Base-by-base conservation (phyloP, 2,888 invertebrate genomes). In the Hemicrepidius hirtus region DNA sequence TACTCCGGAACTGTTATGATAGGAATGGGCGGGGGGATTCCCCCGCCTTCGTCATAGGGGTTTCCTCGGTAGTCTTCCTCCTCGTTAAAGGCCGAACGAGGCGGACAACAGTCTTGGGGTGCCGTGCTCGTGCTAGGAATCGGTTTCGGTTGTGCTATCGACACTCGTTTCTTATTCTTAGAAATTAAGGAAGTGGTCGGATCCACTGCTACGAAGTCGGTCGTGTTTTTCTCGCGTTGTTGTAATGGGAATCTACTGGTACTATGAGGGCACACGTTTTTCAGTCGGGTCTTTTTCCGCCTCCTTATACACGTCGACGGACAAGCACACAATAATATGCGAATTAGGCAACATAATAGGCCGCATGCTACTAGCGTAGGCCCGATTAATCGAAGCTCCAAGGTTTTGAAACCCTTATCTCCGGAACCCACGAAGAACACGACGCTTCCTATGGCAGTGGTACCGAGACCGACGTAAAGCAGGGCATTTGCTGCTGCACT, bases 391-490 rank as follows among this genome's bases (percentile, higher is more conserved):
- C 95, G 91, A 80, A 96, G 88, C 84, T 95, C 95, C 77, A 94
- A 91, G 77, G 96, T 95, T 87, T 92, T 95, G 91, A 93, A 95
- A 87, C 92, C 90, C 88, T 95, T 95, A 88, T 96, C 96, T 82
- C 96, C 96, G 77, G 95, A 95, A 80, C 95, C 96, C 78, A 96
- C 95, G 88, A 96, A 95, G 85, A 95, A 94, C 81, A 96, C 94
- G 81, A 96, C 94, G 82, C 95, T 91, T 68, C 96, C 96, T 79
- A 96, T 89, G 21, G 95, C 94, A 74, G 95, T 92, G 21, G 93
- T 94, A 78, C 93, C 94, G 78, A 96, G 90, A 67, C 96, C 96
- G 62, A 95, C 94, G 87, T 96, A 96, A 68, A 96, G 90, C 77
- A 96, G 90, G 76, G 95, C 92, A 85, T 93, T 93, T 78, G 95